A percentile compares a stretch with the other conserved stretches of the same genome.
Evolutionary conservation across 2,797 vertebrate species (phyloP).

Genomic region (Mormyrus hasselquistii): DNA sequence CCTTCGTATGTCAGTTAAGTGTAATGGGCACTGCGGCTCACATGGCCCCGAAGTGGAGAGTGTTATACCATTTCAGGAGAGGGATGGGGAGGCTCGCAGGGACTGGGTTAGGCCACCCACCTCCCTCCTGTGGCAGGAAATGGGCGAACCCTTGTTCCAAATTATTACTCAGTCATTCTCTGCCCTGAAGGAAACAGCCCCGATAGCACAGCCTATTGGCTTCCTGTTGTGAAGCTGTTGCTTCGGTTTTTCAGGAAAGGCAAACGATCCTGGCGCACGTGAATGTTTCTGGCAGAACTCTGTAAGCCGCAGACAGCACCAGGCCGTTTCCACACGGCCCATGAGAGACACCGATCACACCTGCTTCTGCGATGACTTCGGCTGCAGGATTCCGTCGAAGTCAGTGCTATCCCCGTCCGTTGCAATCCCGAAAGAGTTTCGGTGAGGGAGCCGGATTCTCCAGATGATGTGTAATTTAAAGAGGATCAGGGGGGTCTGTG

Average conservation of each 20-base stretch:
- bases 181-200: constrained; percentile 79
- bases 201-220: constrained; percentile 79
- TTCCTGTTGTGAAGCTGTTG: constrained; percentile 85
- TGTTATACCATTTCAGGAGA: constrained; percentile 35
- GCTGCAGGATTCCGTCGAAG: background rate
- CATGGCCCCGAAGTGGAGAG: constrained; percentile 33
- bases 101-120: constrained; percentile 58
- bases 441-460: constrained; percentile 1
- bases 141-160: constrained; percentile 77
- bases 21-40: constrained; percentile 8
- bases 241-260: constrained; percentile 64
- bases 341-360: background rate
- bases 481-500: constrained; percentile 30
- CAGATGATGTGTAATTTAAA: constrained; percentile 37
- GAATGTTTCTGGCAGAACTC: background rate
- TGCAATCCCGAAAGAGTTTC: background rate
- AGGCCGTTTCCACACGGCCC: background rate
- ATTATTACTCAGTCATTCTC: constrained; percentile 76
- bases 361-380: background rate
- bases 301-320: background rate
- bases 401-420: background rate
- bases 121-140: constrained; percentile 78
- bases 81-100: constrained; percentile 43
- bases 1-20: constrained; percentile 3
- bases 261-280: constrained; percentile 36